Conservation (phyloP, 2,888 invertebrate species). For the Diarsia mendica region DNA sequence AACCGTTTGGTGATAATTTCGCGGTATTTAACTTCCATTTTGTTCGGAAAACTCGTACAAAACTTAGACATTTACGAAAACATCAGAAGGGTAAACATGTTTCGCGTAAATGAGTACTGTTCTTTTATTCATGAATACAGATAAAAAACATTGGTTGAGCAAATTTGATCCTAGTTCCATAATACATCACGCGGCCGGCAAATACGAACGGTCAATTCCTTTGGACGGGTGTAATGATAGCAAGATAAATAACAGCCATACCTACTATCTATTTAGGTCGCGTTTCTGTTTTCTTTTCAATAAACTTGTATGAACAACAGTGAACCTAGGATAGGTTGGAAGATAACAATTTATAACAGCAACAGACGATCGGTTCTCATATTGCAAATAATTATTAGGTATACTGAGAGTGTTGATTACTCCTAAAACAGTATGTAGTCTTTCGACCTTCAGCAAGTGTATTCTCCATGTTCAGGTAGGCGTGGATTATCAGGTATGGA, state of each 20-base stretch:
- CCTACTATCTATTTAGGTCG: conserved; percentile 18
- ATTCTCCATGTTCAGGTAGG: too few relatives aligned
- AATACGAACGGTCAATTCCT: conserved; percentile 42
- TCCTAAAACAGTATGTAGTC: too few relatives aligned
- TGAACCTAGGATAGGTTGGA: too few relatives aligned
- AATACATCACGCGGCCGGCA: conserved; percentile 53
- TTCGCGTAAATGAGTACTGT: conserved; percentile 56
- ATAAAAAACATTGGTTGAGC: conserved; percentile 63
- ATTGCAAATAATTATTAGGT: too few relatives aligned
- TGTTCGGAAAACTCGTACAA: conserved; percentile 17
- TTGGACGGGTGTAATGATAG: conserved; percentile 30
- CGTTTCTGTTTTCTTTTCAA: conserved; percentile 1
- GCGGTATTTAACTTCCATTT: conserved; percentile 14
- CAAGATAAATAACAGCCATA: conserved; percentile 41
- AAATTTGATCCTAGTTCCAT: conserved; percentile 57
- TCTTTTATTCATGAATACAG: conserved; percentile 62
- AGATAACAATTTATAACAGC: too few relatives aligned
- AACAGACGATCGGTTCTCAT: too few relatives aligned
- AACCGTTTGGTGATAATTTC: conserved; percentile 1
- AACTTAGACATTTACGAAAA: conserved; percentile 45
- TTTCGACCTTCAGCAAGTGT: too few relatives aligned
- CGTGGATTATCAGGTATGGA: too few relatives aligned
- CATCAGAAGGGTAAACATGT: conserved; percentile 43
- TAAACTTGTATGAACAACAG: background rate
- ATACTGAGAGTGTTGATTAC: too few relatives aligned